Base-by-base conservation (phyloP, 2,797 vertebrate species). In the Iguana delicatissima region DNA sequence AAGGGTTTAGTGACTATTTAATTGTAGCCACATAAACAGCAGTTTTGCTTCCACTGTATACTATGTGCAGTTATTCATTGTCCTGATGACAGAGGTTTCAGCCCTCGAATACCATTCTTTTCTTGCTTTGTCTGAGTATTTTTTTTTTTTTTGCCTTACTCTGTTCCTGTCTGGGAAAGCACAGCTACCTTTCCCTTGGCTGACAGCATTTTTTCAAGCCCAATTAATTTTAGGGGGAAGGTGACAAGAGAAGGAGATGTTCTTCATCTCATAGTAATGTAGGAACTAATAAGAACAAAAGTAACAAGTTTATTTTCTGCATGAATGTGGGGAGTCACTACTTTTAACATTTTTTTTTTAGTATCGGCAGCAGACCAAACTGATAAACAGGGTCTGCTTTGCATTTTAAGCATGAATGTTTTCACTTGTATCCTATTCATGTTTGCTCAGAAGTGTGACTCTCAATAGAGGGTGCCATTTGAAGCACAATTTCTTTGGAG, bases 41-140 rank as follows among this genome's bases (percentile, higher is more conserved):
- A 76, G 67, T 85, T 85, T 29, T 84, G 35, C 85, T 80, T 79
- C 74, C 64, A 24, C 16, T 77, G 35, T 14, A n/a, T 38, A 62
- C 77, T 26, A 5, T 52, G 38, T 67, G n/a, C 87, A 77, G 32
- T 91, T 86, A 85, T 76, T 42, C 84, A 84, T 80, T 84, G 38
- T 73, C 24, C 82, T 87, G n/a, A 18, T 64, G 42, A 92, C 32
- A 73, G 85, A 72, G 13, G 52, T 55, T 87, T 81, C 55, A 85
- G 69, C 24, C 42, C 38, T 89, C 87, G 73, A 81, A 72, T 73
- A 4, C 35, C 26, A 52, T 83, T 50, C 64, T 84, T 38, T 32
- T 87, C 24, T 10, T 14, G 1, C 9, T 57, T 87, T 83, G 73
- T 84, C 84, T 89, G 35, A 52, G 20, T 59, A 84, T 74, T 35